phyloP scores from a whole-genome alignment of 2,888 invertebrate genomes.

The Cacoxenus indagator region DNA sequence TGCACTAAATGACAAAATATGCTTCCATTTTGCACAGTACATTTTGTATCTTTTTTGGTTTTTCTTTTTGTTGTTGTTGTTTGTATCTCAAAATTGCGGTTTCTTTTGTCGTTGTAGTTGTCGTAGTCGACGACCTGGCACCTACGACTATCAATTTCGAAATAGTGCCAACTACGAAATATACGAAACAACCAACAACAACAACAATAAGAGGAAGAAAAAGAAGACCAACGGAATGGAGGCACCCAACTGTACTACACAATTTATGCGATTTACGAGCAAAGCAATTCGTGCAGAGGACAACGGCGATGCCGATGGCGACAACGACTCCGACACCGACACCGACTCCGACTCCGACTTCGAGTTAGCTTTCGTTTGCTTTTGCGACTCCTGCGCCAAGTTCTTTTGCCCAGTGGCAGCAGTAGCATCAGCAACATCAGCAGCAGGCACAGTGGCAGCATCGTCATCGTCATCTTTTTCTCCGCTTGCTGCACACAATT shows the following conservation, averaged over 20 bases:
- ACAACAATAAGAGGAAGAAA: constrained; percentile 11
- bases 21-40: background rate
- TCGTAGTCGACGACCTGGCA: constrained; percentile 37
- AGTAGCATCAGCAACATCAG: background rate
- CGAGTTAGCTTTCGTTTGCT: no score
- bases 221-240: background rate
- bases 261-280: constrained; percentile 64
- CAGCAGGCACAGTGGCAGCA: no score
- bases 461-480: constrained; percentile 16
- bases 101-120: background rate
- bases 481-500: constrained; percentile 32
- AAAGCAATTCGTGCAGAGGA: constrained; percentile 1
- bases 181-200: constrained; percentile 35
- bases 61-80: background rate
- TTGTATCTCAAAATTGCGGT: background rate
- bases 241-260: constrained; percentile 53
- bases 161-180: constrained; percentile 33
- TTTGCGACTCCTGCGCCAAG: background rate
- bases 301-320: background rate
- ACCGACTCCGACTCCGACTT: background rate
- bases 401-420: constrained; percentile 3
- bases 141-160: constrained; percentile 66
- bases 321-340: background rate
- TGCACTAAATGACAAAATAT: background rate
- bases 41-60: background rate